These are phyloP conservation scores for Cosmorhoe ocellata DNA, from an alignment of 2,888 invertebrate genomes.

Conservation along the genomic window DNA sequence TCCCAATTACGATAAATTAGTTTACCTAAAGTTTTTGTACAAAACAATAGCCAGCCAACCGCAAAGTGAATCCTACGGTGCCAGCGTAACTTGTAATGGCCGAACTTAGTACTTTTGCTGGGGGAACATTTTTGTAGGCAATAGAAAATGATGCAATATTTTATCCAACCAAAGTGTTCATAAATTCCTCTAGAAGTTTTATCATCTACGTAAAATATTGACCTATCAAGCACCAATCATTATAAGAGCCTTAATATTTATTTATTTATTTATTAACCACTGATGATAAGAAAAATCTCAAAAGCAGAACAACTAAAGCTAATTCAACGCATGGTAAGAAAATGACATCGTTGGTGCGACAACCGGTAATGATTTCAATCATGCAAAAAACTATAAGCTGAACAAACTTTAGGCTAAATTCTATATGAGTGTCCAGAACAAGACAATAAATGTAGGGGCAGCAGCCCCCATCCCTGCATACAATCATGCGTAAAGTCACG, in stretches of 20 bases:
- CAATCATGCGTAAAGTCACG: slow-evolving; percentile 39
- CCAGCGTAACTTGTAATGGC: slow-evolving; percentile 22
- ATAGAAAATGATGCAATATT: not conserved
- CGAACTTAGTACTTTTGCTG: slow-evolving; percentile 24
- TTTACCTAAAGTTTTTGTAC: slow-evolving; percentile 35
- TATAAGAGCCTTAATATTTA: no score
- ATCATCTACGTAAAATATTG: not conserved
- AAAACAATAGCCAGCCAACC: slow-evolving; percentile 38
- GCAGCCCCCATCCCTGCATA: slow-evolving; percentile 15
- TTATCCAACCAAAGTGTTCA: not conserved
- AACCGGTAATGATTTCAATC: no score
- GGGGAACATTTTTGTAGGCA: not conserved
- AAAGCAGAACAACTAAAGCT: no score
- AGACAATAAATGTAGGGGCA: not conserved
- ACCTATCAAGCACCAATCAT: no score
- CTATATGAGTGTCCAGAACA: not conserved
- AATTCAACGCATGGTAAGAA: no score
- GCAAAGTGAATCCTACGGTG: slow-evolving; percentile 35
- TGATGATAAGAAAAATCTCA: no score
- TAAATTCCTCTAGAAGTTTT: not conserved
- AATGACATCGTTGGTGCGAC: no score
- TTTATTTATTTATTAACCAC: no score
- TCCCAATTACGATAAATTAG: slow-evolving; percentile 36
- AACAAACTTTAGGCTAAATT: not conserved
- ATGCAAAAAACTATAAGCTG: no score